Evolutionary conservation across 2,888 invertebrate genomes (phyloP).

Genomic region (Crioceris asparagi): DNA sequence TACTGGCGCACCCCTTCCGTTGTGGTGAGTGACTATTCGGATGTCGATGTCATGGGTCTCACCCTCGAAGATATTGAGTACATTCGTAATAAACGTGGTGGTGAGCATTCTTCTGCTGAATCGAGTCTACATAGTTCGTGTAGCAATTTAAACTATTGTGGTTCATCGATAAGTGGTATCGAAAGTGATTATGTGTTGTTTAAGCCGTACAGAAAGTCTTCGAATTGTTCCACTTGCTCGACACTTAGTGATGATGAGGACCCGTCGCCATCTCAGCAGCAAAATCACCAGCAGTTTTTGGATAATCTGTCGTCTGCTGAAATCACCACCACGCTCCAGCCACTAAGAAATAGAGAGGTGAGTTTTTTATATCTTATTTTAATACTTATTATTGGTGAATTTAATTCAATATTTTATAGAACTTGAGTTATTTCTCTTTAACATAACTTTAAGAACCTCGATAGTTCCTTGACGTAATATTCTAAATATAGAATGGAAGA

Average conservation of each 20-base stretch:
- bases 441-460: no score
- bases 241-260: constrained; percentile 65
- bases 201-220: constrained; percentile 54
- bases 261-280: no score
- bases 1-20: constrained; percentile 77
- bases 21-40: constrained; percentile 79
- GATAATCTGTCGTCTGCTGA: no score
- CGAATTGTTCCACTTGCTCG: constrained; percentile 66
- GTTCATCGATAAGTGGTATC: constrained; percentile 45
- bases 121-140: constrained; percentile 49
- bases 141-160: constrained; percentile 48
- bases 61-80: constrained; percentile 51
- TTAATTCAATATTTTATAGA: no score
- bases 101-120: constrained; percentile 40
- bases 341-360: constrained; percentile 13
- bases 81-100: constrained; percentile 42
- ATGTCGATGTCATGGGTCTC: constrained; percentile 50
- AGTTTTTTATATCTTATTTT: no score
- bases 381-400: no score
- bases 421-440: no score
- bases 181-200: constrained; percentile 43
- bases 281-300: no score
- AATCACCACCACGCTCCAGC: constrained; percentile 21
- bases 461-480: no score
- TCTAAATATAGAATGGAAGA: no score